Conservation (phyloP, 2,113 vertebrate species). For the Camelus bactrianus region DNA sequence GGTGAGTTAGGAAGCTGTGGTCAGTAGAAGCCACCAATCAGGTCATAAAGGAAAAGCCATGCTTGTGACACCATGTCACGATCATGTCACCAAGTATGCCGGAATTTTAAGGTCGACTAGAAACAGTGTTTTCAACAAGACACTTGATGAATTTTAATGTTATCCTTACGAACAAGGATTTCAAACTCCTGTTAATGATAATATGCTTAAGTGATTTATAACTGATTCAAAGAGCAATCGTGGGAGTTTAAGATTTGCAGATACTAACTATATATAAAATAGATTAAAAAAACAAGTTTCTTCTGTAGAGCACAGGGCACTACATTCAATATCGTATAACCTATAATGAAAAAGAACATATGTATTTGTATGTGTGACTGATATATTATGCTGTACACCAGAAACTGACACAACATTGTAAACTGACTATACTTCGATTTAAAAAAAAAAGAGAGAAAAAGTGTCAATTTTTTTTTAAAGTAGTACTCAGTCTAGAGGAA, state of each 20-base stretch:
- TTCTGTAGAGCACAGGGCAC: too few relatives aligned
- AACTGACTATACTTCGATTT: too few relatives aligned
- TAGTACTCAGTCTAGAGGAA: not conserved
- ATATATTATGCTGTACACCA: too few relatives aligned
- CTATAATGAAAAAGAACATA: too few relatives aligned
- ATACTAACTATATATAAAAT: too few relatives aligned
- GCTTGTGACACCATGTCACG: not conserved
- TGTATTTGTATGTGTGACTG: too few relatives aligned
- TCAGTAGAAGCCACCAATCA: not conserved
- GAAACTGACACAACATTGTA: too few relatives aligned
- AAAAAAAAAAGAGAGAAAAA: too few relatives aligned
- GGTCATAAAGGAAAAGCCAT: not conserved
- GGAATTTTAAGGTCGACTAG: not conserved
- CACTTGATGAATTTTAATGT: not conserved
- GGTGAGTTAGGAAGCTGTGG: not conserved
- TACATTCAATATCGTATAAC: too few relatives aligned
- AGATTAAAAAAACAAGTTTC: too few relatives aligned
- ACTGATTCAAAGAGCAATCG: not conserved
- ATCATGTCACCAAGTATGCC: not conserved
- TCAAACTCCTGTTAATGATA: not conserved
- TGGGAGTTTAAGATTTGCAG: too few relatives aligned
- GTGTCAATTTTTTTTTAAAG: not conserved
- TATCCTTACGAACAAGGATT: not conserved
- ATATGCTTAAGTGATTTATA: not conserved
- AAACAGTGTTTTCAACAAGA: not conserved